phyloP scores from a whole-genome alignment of 2,888 invertebrate genomes.

The Argyra leucocephala region DNA sequence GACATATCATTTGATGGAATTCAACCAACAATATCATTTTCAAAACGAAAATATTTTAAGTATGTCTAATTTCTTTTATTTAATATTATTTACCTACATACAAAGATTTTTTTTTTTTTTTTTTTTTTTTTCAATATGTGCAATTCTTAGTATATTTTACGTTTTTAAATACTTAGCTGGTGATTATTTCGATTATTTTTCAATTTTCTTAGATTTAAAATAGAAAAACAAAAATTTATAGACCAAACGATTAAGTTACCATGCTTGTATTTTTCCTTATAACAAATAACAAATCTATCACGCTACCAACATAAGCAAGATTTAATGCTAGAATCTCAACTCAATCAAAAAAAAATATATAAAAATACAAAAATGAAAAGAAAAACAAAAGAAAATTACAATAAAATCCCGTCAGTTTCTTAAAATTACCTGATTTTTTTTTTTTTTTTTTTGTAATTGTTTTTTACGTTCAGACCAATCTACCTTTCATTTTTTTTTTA shows the following conservation, averaged over 20 bases:
- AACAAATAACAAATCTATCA: background rate
- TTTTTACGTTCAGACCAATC: too few species aligned
- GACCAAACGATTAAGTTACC: background rate
- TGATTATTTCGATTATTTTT: background rate
- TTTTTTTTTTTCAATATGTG: background rate
- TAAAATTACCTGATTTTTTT: background rate
- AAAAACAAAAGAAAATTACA: background rate
- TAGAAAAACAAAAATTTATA: background rate
- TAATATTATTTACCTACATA: slow-evolving; percentile 6
- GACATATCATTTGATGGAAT: slow-evolving; percentile 86
- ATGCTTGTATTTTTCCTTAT: background rate
- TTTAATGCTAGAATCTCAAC: too few species aligned
- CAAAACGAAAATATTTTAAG: slow-evolving; percentile 43
- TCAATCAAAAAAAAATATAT: background rate
- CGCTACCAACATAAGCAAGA: background rate
- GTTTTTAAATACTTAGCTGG: background rate
- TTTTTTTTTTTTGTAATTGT: too few species aligned
- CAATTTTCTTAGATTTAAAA: background rate
- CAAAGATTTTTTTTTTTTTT: background rate
- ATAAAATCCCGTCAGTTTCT: background rate
- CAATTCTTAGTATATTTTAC: background rate
- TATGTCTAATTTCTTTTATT: slow-evolving; percentile 15
- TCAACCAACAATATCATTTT: slow-evolving; percentile 95
- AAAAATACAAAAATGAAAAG: background rate
- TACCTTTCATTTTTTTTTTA: background rate